phyloP scores from a whole-genome alignment of 2,888 invertebrate genomes.

The Ashinkailepas kermadecensis region DNA sequence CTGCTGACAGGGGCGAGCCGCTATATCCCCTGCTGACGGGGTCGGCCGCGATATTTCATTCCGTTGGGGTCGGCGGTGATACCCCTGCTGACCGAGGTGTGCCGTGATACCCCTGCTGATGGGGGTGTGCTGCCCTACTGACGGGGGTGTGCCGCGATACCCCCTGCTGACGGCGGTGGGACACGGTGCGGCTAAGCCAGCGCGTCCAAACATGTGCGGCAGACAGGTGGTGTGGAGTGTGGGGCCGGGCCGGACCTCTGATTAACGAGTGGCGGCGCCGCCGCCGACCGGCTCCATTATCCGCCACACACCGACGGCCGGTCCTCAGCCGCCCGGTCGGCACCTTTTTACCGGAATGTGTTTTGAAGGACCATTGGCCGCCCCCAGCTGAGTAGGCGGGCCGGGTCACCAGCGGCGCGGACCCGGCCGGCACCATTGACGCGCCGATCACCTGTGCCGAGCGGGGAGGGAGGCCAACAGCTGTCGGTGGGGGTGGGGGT shows the following conservation, averaged over 20 bases:
- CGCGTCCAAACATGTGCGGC: background rate
- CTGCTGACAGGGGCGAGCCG: too few species aligned
- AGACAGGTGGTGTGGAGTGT: too few species aligned
- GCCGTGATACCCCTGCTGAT: too few species aligned
- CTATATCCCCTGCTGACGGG: too few species aligned
- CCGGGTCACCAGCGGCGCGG: background rate
- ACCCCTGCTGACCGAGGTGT: too few species aligned
- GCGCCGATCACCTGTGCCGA: background rate
- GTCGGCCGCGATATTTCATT: too few species aligned
- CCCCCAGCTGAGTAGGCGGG: background rate
- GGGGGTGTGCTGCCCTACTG: too few species aligned
- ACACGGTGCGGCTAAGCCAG: background rate
- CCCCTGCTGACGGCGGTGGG: background rate
- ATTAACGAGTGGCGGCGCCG: background rate
- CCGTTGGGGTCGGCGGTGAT: too few species aligned
- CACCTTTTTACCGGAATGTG: slow-evolving; percentile 13
- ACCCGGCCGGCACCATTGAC: background rate
- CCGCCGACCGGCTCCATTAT: background rate
- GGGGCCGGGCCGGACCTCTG: background rate
- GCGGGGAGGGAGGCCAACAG: background rate
- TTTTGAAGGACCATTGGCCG: background rate
- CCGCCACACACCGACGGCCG: background rate
- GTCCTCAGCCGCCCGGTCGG: background rate
- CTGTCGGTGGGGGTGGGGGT: background rate
- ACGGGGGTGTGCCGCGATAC: background rate